Base-by-base conservation (phyloP, 2,113 vertebrate genomes). In the Callopanchax toddi region DNA sequence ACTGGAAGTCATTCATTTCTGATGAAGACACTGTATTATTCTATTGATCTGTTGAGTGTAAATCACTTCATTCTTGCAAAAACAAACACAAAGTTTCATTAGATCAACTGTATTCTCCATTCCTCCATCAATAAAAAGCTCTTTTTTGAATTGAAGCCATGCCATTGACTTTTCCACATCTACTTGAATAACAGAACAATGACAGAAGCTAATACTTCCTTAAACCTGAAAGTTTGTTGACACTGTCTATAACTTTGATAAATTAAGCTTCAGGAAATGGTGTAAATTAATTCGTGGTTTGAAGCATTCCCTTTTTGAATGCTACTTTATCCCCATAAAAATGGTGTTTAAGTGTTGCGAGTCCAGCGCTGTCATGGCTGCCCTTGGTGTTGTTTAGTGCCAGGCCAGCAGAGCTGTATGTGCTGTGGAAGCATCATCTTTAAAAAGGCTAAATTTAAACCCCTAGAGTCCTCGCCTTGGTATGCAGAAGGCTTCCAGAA, bases 381-480 rank as follows among this genome's bases (percentile, higher is more conserved):
- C 46, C 71, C 55, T 18, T 45, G 76, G 49, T 72, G 77, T 67
- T 42, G 64, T 83, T 61, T 53, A 55, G 79, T 87, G 90, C 78
- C 87, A 86, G 78, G 68, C 69, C 44, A 71, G 71, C 75, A 76
- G 72, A 77, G 76, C 81, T 84, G 82, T 87, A 87, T 87, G 83
- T 82, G 85, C 81, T 78, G 87, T 87, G 89, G 87, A 89, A 85
- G 89, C 89, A 92, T 89, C 86, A 86, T 83, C 88, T 91, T 91
- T 90, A 89, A 89, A 89, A 88, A 87, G 85, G 86, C 91, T 93
- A 93, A 93, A 91, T 91, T 91, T 93, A 91, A 90, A 84, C 90
- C 85, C 74, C 74, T 48, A 81, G 71, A 90, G 76, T 83, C 74
- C 50, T 64, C 1, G 75, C 61, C 78, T 72, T 86, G 81, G 91